These are phyloP conservation scores for Pantherophis vulpinus DNA, from an alignment of 2,797 vertebrate species.

Conservation along the genomic window DNA sequence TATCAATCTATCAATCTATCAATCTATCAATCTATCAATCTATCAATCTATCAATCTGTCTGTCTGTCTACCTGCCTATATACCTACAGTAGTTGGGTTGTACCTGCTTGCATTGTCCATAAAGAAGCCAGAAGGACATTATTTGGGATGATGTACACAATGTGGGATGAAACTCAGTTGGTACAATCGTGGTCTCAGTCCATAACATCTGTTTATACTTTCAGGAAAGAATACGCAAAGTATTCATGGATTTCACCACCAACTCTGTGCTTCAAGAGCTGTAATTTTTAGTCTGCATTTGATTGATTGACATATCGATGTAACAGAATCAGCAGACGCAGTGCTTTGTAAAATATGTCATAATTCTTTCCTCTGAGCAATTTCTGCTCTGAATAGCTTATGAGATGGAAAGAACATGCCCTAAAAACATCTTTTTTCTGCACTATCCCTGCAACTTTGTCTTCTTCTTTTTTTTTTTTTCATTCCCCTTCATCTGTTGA, in stretches of 20 bases:
- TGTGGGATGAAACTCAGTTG: not conserved
- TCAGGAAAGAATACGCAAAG: not conserved
- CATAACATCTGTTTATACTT: not conserved
- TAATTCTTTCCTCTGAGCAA: not conserved
- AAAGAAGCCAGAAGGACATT: not conserved
- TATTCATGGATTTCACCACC: not conserved
- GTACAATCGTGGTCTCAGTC: not conserved
- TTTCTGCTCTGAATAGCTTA: not conserved
- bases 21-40: too few relatives aligned
- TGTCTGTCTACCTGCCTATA: not conserved
- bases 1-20: too few relatives aligned
- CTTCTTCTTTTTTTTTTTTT: not conserved
- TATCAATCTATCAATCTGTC: too few relatives aligned
- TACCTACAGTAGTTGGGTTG: not conserved
- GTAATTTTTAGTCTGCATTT: not conserved
- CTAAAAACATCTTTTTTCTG: not conserved
- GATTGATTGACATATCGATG: not conserved
- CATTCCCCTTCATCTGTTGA: not conserved
- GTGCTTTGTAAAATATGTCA: not conserved
- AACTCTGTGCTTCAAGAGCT: not conserved
- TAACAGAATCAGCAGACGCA: not conserved
- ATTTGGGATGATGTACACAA: not conserved
- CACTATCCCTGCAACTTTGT: not conserved
- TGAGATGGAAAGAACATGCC: not conserved
- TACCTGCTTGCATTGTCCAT: not conserved